Base-by-base conservation (phyloP, 1,140 invertebrate species). In the Cydia amplana region DNA sequence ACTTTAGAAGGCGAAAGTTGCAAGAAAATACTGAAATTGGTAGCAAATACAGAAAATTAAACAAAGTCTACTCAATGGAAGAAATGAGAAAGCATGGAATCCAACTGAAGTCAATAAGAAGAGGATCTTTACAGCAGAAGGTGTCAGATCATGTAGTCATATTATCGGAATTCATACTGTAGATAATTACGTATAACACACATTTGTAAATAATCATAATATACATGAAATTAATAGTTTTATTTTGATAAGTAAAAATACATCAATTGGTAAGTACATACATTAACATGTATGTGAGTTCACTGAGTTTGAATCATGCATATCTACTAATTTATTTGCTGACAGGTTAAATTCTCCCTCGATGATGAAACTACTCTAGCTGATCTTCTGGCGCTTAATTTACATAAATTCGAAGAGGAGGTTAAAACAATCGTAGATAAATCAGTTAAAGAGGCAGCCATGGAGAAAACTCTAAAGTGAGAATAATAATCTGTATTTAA, bases 371-470 rank as follows among this genome's bases (percentile, higher is more conserved):
- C 95, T 16, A 99, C 97, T 1, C 91, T 99, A 60, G 96, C 96
- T 20, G 97, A 99, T 91, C 93, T 99, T 9, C 89, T 99, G 25
- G 96, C 95, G 18, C 93, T 99, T 2, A 96, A 99, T 86, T 94
- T 99, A 2, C 97, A 99, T 83, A 96, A 97, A 84, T 98, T 94
- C 88, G 98, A 99, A 91, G 98, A 99, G 81, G 98, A 99, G 91
- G 98, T 99, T 0, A 97, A 98, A 84, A 97, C 96, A 80, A 98
- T 98, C 80, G 98, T 99, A 0, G 98, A 99, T 85, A 98, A 98
- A 87, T 97, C 98, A 4, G 97, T 98, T 0, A 99, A 99, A 88
- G 98, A 99, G 93, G 97, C 97, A 94, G 96, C 95, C 16, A 99
- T 99, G 97, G 98, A 99, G 88, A 99, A 98, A 88, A 95, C 96